Evolutionary conservation across 2,113 vertebrate species (phyloP).

Genomic region (Indicator maculatus): DNA sequence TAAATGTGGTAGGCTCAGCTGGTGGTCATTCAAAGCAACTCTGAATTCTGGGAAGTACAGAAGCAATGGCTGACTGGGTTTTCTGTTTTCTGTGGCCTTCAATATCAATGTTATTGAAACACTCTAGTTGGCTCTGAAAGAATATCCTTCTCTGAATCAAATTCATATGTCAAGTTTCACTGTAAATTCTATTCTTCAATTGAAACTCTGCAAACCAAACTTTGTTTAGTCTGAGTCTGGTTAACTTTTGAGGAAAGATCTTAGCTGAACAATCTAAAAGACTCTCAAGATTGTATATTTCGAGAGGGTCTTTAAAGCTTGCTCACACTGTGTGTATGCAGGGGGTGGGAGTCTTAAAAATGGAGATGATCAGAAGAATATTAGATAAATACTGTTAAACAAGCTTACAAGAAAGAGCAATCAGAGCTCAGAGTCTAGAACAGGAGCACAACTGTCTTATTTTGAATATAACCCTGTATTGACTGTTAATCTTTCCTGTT

Average conservation of each 20-base stretch:
- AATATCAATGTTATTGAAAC: background rate
- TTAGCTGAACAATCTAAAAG: background rate
- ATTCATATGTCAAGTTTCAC: background rate
- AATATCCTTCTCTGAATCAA: background rate
- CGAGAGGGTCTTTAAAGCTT: background rate
- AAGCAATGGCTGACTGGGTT: background rate
- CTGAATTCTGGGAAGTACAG: background rate
- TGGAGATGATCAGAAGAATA: background rate
- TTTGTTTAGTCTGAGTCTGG: background rate
- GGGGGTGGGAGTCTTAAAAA: background rate
- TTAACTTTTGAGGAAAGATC: background rate
- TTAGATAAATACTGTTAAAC: background rate
- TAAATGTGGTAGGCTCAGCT: background rate
- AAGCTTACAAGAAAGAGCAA: background rate
- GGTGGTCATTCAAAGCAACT: background rate
- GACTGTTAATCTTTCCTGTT: background rate
- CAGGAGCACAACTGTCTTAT: background rate
- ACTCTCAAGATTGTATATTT: background rate
- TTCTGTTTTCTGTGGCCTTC: background rate
- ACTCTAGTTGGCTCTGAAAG: background rate
- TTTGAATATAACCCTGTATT: background rate
- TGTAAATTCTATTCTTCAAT: background rate
- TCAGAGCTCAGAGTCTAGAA: background rate
- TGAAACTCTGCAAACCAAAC: background rate
- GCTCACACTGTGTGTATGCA: rapidly evolving